Conservation (phyloP, 1,140 invertebrate genomes). For the Camponotus vicinus region DNA sequence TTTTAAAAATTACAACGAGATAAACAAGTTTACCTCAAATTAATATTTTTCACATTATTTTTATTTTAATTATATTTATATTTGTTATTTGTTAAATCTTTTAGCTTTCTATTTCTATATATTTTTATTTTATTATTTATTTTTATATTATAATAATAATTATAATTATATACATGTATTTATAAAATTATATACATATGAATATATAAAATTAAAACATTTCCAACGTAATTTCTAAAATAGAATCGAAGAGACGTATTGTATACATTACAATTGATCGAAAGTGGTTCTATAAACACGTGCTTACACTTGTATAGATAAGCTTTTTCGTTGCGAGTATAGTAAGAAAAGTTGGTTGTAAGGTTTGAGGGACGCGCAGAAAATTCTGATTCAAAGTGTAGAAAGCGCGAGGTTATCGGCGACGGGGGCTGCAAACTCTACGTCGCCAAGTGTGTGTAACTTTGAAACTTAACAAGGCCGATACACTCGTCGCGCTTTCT, state of each 20-base stretch:
- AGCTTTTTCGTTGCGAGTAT: not conserved
- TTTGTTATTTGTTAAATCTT: not conserved
- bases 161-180: not conserved
- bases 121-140: not conserved
- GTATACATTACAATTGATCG: not conserved
- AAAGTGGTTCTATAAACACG: not conserved
- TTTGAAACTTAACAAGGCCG: slow-evolving; percentile 73
- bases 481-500: slow-evolving; percentile 68
- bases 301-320: slow-evolving; percentile 38
- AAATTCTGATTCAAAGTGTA: slow-evolving; percentile 70
- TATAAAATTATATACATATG: too few relatives aligned
- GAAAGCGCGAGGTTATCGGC: slow-evolving; percentile 64
- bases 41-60: not conserved
- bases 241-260: not conserved
- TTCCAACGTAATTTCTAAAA: not conserved
- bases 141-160: not conserved
- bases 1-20: not conserved
- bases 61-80: not conserved
- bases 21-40: not conserved
- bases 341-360: not conserved
- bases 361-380: slow-evolving; percentile 17
- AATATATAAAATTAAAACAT: not conserved
- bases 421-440: slow-evolving; percentile 59
- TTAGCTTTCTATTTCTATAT: not conserved
- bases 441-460: slow-evolving; percentile 62